Conservation (phyloP, 2,113 vertebrate genomes). For the Ivindomyrus marchei region DNA sequence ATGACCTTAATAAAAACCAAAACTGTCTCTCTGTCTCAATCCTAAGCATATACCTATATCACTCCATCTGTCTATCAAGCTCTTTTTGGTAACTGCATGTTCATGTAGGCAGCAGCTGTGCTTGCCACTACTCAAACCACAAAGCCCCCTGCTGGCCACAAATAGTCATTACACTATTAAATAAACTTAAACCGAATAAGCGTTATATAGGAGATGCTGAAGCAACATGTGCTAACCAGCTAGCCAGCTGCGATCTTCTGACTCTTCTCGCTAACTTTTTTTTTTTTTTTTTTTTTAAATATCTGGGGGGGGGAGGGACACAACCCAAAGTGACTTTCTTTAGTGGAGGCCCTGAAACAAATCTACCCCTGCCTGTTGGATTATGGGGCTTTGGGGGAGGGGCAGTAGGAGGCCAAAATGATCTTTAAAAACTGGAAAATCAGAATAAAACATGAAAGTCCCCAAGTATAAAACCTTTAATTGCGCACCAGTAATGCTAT, state of each 20-base stretch:
- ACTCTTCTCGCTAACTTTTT: neutral
- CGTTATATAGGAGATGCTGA: neutral
- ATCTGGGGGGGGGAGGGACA: no score
- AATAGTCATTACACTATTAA: neutral
- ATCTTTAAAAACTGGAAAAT: neutral
- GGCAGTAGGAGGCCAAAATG: neutral
- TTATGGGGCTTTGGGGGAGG: neutral
- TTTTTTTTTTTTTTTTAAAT: no score
- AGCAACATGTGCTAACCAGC: neutral
- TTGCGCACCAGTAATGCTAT: neutral
- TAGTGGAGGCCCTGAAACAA: no score
- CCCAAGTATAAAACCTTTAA: neutral
- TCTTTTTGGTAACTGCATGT: neutral
- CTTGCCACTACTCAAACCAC: neutral
- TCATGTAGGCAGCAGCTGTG: neutral
- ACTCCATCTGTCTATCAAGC: neutral
- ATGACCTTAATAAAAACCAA: constrained; percentile 38
- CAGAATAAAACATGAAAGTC: neutral
- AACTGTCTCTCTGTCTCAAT: neutral
- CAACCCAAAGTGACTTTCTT: no score
- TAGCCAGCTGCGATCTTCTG: neutral
- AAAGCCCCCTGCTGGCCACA: neutral
- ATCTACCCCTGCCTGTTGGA: no score
- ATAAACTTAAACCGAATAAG: neutral
- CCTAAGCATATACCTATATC: neutral